Evolutionary conservation across 2,797 vertebrate species (phyloP).

Genomic region (Cirrhinus mrigala): DNA sequence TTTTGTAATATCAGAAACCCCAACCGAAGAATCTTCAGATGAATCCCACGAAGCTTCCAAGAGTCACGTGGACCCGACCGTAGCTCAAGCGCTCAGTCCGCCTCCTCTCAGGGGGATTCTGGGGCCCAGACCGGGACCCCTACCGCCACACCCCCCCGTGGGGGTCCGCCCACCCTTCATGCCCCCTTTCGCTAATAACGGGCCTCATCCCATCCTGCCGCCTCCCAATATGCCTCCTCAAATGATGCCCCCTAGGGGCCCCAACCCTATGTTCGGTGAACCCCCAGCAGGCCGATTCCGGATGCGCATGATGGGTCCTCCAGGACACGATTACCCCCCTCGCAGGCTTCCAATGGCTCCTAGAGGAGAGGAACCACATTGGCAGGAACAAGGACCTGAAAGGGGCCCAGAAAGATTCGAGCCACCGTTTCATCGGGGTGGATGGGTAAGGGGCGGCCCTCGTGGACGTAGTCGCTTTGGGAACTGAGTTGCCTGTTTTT

Average conservation of each 20-base stretch:
- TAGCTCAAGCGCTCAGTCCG: conserved; percentile 58
- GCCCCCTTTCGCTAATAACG: conserved; percentile 63
- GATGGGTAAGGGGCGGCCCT: conserved; percentile 36
- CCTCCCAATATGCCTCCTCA: conserved; percentile 69
- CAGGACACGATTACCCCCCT: conserved; percentile 62
- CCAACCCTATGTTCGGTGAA: conserved; percentile 65
- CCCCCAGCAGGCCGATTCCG: conserved; percentile 67
- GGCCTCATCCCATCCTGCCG: conserved; percentile 41
- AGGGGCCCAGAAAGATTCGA: conserved; percentile 24
- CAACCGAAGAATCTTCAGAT: conserved; percentile 51
- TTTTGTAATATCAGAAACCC: conserved; percentile 45
- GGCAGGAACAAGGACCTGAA: conserved; percentile 64
- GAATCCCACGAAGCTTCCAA: conserved; percentile 44
- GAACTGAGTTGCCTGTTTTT: conserved; percentile 8
- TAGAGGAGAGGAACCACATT: conserved; percentile 62
- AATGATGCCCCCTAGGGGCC: conserved; percentile 69
- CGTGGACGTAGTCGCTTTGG: conserved; percentile 33
- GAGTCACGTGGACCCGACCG: conserved; percentile 62
- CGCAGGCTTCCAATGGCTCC: conserved; percentile 64
- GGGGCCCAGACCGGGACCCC: conserved; percentile 63
- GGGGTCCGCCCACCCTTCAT: conserved; percentile 67
- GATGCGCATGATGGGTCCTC: conserved; percentile 65
- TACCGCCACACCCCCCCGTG: conserved; percentile 62
- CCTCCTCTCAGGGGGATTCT: conserved; percentile 59
- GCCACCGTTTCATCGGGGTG: conserved; percentile 70